Evolutionary conservation across 1,140 invertebrate species (phyloP), one percentile per base, ranked within the genome.

Genomic region (Drosophila dunni): DNA sequence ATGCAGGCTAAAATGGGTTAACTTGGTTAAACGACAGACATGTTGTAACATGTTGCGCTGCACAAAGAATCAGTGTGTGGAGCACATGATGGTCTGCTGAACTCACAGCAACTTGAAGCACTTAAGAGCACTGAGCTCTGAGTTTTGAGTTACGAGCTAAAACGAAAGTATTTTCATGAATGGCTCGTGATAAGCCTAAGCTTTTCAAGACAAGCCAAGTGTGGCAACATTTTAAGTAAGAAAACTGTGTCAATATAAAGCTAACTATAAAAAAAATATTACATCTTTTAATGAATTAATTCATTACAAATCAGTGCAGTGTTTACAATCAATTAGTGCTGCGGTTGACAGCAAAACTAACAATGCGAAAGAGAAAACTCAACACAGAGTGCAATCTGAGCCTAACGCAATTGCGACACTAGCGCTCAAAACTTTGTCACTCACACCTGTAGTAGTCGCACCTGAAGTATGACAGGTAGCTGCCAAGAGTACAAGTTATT

Each of bases 1-100:
- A 73, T 77, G 71, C 44, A 67, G 64, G 20, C 20, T 48, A 42
- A 83, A 84, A 75, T 83, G 74, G 81, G 81, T 84, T 83, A 84
- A 72, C 73, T 77, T 77, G 73, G 45, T 76, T 74, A 79, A 77
- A 76, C 64, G 82, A 60, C 61, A 20, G 24, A 36, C 20, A 63
- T 42, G 17, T 46, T 54, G 50, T 56, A 40, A 56, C 33, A 63
- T 38, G 58, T 81, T 80, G 53, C 36, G 36, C 15, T 53, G 53
- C 63, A 64, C 75, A 78, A 81, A 78, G 68, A 54, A 79, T 61
- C 58, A 70, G 80, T 65, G 63, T 69, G 46, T 29, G 24, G 24
- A 57, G 53, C 20, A 51, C 54, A 71, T 75, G 66, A 62, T 76
- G 75, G 67, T 51, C 75, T 75, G 67, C 78, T 64, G 13, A 54